These are phyloP conservation scores for Condylura cristata DNA, from an alignment of 2,113 vertebrate genomes.

Conservation along the genomic window DNA sequence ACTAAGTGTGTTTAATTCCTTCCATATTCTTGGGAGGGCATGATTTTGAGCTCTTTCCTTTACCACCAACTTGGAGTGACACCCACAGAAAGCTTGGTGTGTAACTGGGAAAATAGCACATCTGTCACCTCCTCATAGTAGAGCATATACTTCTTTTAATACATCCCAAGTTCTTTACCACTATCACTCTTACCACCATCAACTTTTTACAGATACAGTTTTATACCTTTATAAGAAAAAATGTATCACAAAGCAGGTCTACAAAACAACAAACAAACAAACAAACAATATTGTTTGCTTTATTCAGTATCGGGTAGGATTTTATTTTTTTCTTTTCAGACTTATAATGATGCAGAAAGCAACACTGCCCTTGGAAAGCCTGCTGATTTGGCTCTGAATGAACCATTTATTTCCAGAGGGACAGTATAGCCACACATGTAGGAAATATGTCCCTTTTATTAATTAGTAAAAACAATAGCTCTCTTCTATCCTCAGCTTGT, in stretches of 20 bases:
- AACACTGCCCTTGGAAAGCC: too few species aligned
- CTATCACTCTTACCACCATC: not conserved
- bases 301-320: too few species aligned
- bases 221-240: too few species aligned
- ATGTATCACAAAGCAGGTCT: too few species aligned
- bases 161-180: not conserved
- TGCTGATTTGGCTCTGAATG: not conserved
- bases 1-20: not conserved
- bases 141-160: not conserved
- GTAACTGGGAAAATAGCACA: not conserved
- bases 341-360: too few species aligned
- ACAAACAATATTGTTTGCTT: too few species aligned
- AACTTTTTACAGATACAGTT: not conserved
- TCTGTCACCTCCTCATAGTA: not conserved
- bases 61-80: not conserved
- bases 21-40: not conserved
- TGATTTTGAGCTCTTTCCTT: not conserved
- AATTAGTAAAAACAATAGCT: not conserved
- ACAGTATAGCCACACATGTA: not conserved
- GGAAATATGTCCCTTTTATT: too few species aligned
- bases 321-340: too few species aligned
- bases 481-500: not conserved
- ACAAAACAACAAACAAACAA: too few species aligned
- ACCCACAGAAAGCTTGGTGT: not conserved
- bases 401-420: not conserved